Evolutionary conservation across 53 echinoderm and acorn worm species (phyloP), one percentile per base, ranked within the genome.

Genomic region (Actinopyga echinites): DNA sequence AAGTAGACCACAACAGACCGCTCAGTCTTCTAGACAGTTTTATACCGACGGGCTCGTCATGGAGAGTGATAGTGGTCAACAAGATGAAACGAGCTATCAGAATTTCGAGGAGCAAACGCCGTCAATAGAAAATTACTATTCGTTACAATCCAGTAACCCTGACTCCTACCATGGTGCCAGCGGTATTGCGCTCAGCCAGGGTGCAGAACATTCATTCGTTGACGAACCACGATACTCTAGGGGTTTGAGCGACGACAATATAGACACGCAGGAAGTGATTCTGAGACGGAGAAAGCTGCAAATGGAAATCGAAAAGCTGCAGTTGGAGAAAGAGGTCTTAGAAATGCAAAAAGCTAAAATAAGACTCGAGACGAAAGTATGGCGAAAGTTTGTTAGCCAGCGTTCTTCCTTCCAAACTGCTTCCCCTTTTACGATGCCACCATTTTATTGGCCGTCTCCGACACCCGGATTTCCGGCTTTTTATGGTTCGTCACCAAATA

Each of bases 291-390:
- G 43, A 38, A 80, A 80, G 37, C 63, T 80, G 17, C 36, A 80
- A 61, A 32, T 80, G 57, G 81, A 80, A 62, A 37, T 80, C 34
- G 81, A 80, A 19, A 80, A 80, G 8, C 62, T 80, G 19, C 40
- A 80, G 28, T 45, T 80, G 12, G 81, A 80, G 28, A 80, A 80
- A 32, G 81, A 80, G 60, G 81, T 80, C 43, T 61, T 80, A 8
- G 81, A 80, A 62, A 80, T 80, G 81, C 81, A 80, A 36, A 80
- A 80, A 24, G 81, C 60, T 2, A 80, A 80, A 80, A 36, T 80
- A 28, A 37, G 63, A 30, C 21, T 80, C 11, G 81, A 80, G 60
- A 80, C 81, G 21, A 80, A 80, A 38, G 81, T 42, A 20, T 80
- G 81, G 81, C 33, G 81, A 23, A 80, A 62, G 45, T 38, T 80